phyloP scores from a whole-genome alignment of 2,888 invertebrate genomes.

The Phalera bucephala region DNA sequence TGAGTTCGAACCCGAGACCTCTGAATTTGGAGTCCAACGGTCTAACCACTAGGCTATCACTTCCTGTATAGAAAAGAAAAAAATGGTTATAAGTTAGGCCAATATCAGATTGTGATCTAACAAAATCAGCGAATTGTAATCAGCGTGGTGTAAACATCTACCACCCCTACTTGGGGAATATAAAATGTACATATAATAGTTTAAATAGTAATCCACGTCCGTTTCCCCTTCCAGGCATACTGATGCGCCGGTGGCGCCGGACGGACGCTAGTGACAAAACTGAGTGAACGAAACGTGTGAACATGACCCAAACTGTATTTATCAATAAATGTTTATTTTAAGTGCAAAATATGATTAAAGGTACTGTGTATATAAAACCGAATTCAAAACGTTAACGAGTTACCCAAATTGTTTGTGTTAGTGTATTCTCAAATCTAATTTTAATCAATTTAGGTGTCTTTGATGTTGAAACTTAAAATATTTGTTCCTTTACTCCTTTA shows the following conservation, averaged over 20 bases:
- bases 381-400: constrained; percentile 41
- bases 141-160: no score
- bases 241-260: constrained; percentile 39
- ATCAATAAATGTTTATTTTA: constrained; percentile 46
- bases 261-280: constrained; percentile 49
- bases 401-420: constrained; percentile 35
- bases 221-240: constrained; percentile 52
- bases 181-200: constrained; percentile 18
- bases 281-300: constrained; percentile 46
- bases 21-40: no score
- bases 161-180: no score
- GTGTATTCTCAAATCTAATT: not conserved
- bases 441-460: not conserved
- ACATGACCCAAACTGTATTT: constrained; percentile 63
- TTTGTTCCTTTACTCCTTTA: not conserved
- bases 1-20: no score
- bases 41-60: no score
- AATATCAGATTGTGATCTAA: no score
- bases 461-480: not conserved
- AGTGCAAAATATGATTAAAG: constrained; percentile 25
- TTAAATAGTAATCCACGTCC: not conserved
- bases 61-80: no score
- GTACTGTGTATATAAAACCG: constrained; percentile 48
- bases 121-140: no score
- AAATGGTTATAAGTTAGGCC: no score